Evolutionary conservation across 1,140 invertebrate genomes (phyloP).

Genomic region (Leptopilina clavipes): DNA sequence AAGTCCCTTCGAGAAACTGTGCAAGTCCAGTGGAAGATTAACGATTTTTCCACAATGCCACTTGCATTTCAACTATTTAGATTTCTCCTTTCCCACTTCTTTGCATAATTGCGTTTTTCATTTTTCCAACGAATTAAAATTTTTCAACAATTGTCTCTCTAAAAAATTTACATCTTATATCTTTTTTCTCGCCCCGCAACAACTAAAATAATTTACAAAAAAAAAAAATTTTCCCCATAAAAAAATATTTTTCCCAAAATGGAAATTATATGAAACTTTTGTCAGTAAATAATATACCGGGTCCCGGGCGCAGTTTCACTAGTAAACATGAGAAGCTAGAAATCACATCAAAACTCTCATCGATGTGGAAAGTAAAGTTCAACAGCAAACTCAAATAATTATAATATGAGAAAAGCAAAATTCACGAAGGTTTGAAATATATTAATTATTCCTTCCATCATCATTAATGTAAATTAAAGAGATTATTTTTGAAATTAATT

Average conservation of each 20-base stretch:
- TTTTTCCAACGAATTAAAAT: slow-evolving; percentile 15
- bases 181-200: no score
- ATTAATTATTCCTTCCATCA: neutral
- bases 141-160: neutral
- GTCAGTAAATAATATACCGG: neutral
- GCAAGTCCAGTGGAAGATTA: slow-evolving; percentile 19
- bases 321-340: neutral
- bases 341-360: no score
- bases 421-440: neutral
- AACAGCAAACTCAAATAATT: slow-evolving; percentile 14
- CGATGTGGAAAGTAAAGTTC: neutral
- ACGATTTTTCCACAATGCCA: slow-evolving; percentile 20
- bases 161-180: neutral
- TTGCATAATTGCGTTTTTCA: slow-evolving; percentile 27
- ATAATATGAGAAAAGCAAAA: neutral
- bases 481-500: neutral
- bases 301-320: neutral
- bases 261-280: no score
- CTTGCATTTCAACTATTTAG: slow-evolving; percentile 25
- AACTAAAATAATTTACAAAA: no score
- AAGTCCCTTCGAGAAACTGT: slow-evolving; percentile 11
- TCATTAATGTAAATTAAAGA: neutral
- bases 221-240: no score
- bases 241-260: no score
- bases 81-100: slow-evolving; percentile 2